Conservation (phyloP, 2,113 vertebrate genomes). For the Hydrochoerus hydrochaeris region DNA sequence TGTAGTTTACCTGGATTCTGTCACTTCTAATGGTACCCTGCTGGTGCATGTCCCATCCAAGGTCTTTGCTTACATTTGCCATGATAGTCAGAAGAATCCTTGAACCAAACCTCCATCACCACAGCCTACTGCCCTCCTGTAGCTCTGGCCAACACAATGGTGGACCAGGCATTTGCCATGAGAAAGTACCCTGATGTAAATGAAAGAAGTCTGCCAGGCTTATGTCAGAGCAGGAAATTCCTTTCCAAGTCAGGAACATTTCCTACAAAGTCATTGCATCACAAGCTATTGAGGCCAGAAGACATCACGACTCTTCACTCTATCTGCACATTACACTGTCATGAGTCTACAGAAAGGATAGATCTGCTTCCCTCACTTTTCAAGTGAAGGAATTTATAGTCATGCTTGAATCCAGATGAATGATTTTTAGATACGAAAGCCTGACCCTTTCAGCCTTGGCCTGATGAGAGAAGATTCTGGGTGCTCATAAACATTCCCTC, state of each 20-base stretch:
- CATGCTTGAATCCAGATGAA: background rate
- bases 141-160: background rate
- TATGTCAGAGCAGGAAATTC: background rate
- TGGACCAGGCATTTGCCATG: background rate
- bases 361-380: background rate
- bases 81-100: too few species aligned
- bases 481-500: background rate
- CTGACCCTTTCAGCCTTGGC: background rate
- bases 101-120: background rate
- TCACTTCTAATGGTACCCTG: background rate
- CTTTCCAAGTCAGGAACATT: background rate
- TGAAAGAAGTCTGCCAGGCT: background rate
- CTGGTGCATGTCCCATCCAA: background rate
- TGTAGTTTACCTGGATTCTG: too few species aligned
- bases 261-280: background rate
- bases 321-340: background rate
- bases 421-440: background rate
- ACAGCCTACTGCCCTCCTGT: background rate
- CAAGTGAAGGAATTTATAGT: background rate
- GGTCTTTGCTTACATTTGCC: too few species aligned
- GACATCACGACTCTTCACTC: background rate
- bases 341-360: background rate
- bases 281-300: background rate
- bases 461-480: background rate
- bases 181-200: background rate